These are phyloP conservation scores for Palaemon carinicauda DNA, from an alignment of 1,140 invertebrate genomes.

Conservation along the genomic window DNA sequence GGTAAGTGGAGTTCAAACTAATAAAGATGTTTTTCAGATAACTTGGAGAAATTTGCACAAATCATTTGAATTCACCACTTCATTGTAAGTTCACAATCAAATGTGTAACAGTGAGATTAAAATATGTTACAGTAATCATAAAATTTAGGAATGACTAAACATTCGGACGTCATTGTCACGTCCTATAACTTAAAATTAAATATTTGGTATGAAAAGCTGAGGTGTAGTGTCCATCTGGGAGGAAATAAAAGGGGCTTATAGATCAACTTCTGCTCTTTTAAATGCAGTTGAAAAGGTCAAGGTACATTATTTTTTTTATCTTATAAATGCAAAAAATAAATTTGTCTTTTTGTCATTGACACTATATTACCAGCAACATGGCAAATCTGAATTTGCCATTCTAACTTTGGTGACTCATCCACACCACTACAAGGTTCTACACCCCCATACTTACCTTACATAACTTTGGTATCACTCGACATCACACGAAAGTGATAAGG, in stretches of 20 bases:
- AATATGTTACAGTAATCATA: conserved; percentile 17
- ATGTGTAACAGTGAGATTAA: not conserved
- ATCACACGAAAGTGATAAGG: not conserved
- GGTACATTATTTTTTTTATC: not conserved
- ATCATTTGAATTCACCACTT: not conserved
- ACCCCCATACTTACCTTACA: conserved; percentile 2
- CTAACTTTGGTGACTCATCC: not conserved
- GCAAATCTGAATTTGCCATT: not conserved
- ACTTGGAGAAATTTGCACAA: not conserved
- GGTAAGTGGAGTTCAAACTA: not conserved
- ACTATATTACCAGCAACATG: not conserved
- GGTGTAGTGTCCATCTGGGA: conserved; percentile 27
- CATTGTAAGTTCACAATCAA: not conserved
- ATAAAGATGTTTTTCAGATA: not conserved
- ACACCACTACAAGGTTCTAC: not conserved
- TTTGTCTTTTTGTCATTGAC: conserved; percentile 1
- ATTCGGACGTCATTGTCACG: not conserved
- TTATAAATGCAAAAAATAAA: not conserved
- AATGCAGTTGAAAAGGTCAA: not conserved
- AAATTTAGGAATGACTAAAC: conserved; percentile 44
- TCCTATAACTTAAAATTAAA: conserved; percentile 38
- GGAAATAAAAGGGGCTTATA: conserved; percentile 23
- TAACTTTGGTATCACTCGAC: conserved; percentile 36
- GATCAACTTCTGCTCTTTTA: not conserved
- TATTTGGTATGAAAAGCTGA: conserved; percentile 50